phyloP scores from a whole-genome alignment of 2,113 vertebrate genomes.

The Plecturocebus donacophilus region DNA sequence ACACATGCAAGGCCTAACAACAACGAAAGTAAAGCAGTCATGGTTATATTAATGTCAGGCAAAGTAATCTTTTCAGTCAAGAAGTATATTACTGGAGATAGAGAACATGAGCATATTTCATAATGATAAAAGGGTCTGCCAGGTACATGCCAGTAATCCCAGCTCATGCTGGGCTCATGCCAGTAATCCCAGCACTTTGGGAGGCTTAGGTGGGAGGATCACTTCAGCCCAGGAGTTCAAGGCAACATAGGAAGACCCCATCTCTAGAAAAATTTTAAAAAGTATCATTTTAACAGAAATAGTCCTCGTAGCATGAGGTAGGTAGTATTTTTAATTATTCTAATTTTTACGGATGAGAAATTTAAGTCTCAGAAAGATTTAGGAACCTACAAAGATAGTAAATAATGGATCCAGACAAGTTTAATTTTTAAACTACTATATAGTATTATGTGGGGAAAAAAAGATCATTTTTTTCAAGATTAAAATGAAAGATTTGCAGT shows the following conservation, averaged over 20 bases:
- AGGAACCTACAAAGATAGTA: neutral
- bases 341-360: neutral
- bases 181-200: no score
- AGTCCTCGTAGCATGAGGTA: neutral
- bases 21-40: neutral
- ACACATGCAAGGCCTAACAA: neutral
- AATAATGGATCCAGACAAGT: neutral
- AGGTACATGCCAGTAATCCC: no score
- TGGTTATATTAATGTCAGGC: slow-evolving; percentile 3
- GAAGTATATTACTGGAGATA: neutral
- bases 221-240: no score
- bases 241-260: no score
- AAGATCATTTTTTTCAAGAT: neutral
- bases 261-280: neutral
- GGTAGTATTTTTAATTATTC: neutral
- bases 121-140: neutral
- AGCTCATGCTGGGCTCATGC: no score
- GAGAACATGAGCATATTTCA: neutral
- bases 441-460: neutral
- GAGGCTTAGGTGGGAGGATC: no score
- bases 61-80: slow-evolving; percentile 27
- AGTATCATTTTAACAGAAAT: neutral
- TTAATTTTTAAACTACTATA: neutral
- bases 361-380: neutral
- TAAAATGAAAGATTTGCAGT: neutral